Evolutionary conservation across 2,888 invertebrate genomes (phyloP).

Genomic region (Scaptodrosophila latifasciaeformis): DNA sequence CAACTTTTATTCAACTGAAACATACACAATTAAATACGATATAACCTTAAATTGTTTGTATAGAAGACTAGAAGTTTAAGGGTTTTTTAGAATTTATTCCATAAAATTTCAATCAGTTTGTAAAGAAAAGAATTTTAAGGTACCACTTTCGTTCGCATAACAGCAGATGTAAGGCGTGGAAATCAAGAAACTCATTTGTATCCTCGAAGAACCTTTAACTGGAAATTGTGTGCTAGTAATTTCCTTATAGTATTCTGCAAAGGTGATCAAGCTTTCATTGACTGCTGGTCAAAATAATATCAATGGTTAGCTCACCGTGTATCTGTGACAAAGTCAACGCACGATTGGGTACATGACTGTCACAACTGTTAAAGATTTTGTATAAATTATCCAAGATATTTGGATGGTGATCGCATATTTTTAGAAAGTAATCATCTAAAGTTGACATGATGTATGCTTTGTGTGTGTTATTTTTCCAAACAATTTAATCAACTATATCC

Average conservation of each 20-base stretch:
- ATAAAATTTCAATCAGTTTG: not conserved
- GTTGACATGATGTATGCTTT: slow-evolving; percentile 11
- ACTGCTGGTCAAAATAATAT: not conserved
- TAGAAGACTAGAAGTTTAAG: not conserved
- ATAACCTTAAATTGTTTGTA: too few species aligned
- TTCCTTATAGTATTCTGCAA: slow-evolving; percentile 31
- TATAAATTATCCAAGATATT: too few species aligned
- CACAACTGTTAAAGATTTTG: too few species aligned
- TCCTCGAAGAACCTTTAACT: slow-evolving; percentile 30
- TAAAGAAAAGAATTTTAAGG: slow-evolving; percentile 41
- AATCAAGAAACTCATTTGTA: slow-evolving; percentile 41
- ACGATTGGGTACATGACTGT: too few species aligned
- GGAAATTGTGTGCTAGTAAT: slow-evolving; percentile 40
- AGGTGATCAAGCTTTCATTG: too few species aligned
- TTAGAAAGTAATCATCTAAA: slow-evolving; percentile 37
- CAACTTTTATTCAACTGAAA: slow-evolving; percentile 20
- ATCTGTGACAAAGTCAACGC: slow-evolving; percentile 41
- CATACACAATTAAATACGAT: too few species aligned
- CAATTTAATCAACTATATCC: too few species aligned
- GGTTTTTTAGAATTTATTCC: too few species aligned
- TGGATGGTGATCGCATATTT: slow-evolving; percentile 27
- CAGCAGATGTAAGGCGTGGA: slow-evolving; percentile 38
- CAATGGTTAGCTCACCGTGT: slow-evolving; percentile 38
- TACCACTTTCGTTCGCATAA: slow-evolving; percentile 38
- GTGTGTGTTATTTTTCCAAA: not conserved